Conservation (phyloP, 2,113 vertebrate species). For the Gila orcuttii region DNA sequence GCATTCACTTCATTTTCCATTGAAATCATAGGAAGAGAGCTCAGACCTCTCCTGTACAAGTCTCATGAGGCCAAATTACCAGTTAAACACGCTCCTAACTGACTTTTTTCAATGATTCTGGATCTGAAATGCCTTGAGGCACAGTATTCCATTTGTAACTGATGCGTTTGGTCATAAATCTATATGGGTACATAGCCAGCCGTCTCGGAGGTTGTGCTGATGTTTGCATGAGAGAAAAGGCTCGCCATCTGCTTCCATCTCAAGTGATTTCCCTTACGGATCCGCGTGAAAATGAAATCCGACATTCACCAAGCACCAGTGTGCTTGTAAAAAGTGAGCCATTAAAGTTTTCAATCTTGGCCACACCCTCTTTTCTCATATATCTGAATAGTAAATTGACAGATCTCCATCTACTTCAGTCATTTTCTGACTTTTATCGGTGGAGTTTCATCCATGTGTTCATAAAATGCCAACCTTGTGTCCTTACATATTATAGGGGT, state of each 20-base stretch:
- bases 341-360: slow-evolving; percentile 6
- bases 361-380: not conserved
- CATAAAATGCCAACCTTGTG: not conserved
- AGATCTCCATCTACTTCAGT: slow-evolving; percentile 8
- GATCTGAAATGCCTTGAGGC: slow-evolving; percentile 31
- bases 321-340: slow-evolving; percentile 15
- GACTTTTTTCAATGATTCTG: slow-evolving; percentile 31
- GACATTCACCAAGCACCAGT: not conserved
- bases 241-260: slow-evolving; percentile 28
- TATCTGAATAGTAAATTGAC: not conserved
- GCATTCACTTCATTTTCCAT: not conserved
- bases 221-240: slow-evolving; percentile 16
- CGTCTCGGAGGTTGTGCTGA: slow-evolving; percentile 25
- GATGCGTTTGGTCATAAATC: slow-evolving; percentile 18
- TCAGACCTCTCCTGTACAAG: not conserved
- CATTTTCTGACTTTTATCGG: not conserved
- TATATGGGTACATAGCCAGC: not conserved
- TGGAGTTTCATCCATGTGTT: slow-evolving; percentile 1
- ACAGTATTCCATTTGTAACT: not conserved
- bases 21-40: slow-evolving; percentile 21
- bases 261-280: slow-evolving; percentile 25
- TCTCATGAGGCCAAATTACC: slow-evolving; percentile 29
- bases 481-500: not conserved
- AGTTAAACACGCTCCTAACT: slow-evolving; percentile 3
- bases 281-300: not conserved